These are phyloP conservation scores for Deilephila porcellus DNA, from an alignment of 2,888 invertebrate genomes.

Conservation along the genomic window DNA sequence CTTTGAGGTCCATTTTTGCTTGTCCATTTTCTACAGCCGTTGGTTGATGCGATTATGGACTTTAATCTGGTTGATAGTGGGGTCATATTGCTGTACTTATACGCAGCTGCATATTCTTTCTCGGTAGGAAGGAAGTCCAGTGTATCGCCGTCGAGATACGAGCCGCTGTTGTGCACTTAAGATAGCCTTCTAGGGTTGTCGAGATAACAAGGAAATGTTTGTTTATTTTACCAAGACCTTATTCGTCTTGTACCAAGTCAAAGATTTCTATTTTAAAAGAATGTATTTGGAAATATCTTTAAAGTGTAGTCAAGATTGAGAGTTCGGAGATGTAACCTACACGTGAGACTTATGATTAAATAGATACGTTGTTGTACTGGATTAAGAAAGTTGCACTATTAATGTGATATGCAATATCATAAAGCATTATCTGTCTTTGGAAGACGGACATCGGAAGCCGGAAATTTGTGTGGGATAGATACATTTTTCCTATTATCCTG, in stretches of 20 bases:
- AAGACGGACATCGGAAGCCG: too few species aligned
- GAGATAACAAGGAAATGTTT: constrained; percentile 15
- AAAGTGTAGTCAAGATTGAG: background rate
- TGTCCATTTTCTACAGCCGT: constrained; percentile 36
- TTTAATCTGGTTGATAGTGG: constrained; percentile 24
- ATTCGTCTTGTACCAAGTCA: constrained; percentile 17
- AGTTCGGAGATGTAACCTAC: too few species aligned
- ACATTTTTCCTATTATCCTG: too few species aligned
- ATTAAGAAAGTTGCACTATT: too few species aligned
- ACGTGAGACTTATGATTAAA: too few species aligned
- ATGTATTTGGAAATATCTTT: background rate
- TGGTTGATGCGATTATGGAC: constrained; percentile 37
- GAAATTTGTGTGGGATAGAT: too few species aligned
- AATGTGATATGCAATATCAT: too few species aligned
- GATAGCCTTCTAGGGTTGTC: constrained; percentile 59
- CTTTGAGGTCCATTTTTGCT: constrained; percentile 60
- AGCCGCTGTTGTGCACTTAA: constrained; percentile 65
- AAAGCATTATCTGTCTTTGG: too few species aligned
- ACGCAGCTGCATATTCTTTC: constrained; percentile 52
- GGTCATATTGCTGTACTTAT: constrained; percentile 47
- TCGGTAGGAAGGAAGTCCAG: constrained; percentile 54
- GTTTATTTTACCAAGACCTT: constrained; percentile 39
- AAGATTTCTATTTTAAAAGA: background rate
- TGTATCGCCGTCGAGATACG: constrained; percentile 65
- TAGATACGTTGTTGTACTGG: too few species aligned